phyloP scores from a whole-genome alignment of 1,140 invertebrate species.

The Littorina saxatilis region DNA sequence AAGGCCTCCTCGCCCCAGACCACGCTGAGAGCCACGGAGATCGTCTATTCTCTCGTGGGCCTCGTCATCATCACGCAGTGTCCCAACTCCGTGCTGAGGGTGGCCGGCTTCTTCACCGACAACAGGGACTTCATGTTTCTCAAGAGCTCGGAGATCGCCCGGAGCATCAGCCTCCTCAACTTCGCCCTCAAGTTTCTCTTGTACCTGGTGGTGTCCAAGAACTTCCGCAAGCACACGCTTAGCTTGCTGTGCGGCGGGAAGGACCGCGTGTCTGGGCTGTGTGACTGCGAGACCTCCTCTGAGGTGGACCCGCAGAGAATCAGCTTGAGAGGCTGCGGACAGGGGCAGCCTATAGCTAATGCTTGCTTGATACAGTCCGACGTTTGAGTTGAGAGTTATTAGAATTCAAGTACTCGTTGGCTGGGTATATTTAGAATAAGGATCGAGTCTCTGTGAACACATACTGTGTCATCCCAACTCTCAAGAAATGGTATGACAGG shows the following conservation, averaged over 20 bases:
- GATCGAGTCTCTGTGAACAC: too few species aligned
- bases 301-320: slow-evolving; percentile 18
- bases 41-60: background rate
- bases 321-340: background rate
- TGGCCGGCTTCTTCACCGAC: slow-evolving; percentile 13
- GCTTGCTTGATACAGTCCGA: slow-evolving; percentile 4
- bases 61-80: slow-evolving; percentile 14
- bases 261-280: background rate
- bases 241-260: background rate
- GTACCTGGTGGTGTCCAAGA: background rate
- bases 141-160: background rate
- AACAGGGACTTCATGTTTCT: background rate
- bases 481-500: too few species aligned
- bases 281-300: background rate
- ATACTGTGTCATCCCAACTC: too few species aligned
- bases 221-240: background rate
- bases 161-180: background rate
- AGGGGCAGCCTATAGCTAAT: background rate
- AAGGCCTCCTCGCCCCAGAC: background rate
- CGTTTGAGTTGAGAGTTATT: background rate
- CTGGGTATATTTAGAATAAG: too few species aligned
- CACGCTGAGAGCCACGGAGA: background rate
- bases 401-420: too few species aligned
- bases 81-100: slow-evolving; percentile 2
- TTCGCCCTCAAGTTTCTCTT: slow-evolving; percentile 29